Percentiles rank a stretch among this genome's conserved stretches.
These are phyloP conservation scores for Cistogaster globosa DNA, from an alignment of 2,888 invertebrate genomes.

Conservation along the genomic window DNA sequence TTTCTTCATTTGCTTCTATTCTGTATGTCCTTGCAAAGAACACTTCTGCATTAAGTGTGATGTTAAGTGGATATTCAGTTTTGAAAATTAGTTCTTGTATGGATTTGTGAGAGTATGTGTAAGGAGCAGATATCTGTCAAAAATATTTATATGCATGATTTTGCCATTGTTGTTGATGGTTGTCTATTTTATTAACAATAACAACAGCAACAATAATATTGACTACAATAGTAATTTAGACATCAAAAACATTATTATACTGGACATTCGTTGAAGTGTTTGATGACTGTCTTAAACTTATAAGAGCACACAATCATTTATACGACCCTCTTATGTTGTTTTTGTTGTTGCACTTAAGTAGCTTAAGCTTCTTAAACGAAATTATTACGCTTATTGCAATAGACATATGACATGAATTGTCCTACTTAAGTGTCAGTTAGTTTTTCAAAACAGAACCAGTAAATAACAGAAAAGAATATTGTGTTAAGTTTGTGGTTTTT, in stretches of 20 bases:
- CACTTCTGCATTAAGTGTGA: conserved; percentile 52
- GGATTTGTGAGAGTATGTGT: not conserved
- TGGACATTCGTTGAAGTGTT: conserved; percentile 60
- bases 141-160: conserved; percentile 51
- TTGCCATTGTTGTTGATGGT: conserved; percentile 54
- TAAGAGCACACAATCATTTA: not conserved
- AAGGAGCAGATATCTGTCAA: conserved; percentile 38
- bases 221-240: conserved; percentile 42
- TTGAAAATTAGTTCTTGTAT: conserved; percentile 48
- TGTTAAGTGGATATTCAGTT: conserved; percentile 57
- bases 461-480: conserved; percentile 34
- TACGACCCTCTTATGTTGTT: conserved; percentile 2
- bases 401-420: conserved; percentile 68
- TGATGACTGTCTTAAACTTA: conserved; percentile 43
- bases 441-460: not conserved
- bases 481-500: not conserved
- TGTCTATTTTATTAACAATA: conserved; percentile 63
- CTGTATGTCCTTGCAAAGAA: conserved; percentile 16
- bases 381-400: conserved; percentile 69
- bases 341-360: conserved; percentile 29
- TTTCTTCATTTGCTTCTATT: not conserved
- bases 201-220: conserved; percentile 19
- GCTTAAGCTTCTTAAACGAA: conserved; percentile 63
- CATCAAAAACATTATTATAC: conserved; percentile 56
- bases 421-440: conserved; percentile 54